Percentiles rank a stretch among this genome's conserved stretches.
These are phyloP conservation scores for Pristionchus arcanus DNA, from an alignment of 2,888 invertebrate species.

Conservation along the genomic window DNA sequence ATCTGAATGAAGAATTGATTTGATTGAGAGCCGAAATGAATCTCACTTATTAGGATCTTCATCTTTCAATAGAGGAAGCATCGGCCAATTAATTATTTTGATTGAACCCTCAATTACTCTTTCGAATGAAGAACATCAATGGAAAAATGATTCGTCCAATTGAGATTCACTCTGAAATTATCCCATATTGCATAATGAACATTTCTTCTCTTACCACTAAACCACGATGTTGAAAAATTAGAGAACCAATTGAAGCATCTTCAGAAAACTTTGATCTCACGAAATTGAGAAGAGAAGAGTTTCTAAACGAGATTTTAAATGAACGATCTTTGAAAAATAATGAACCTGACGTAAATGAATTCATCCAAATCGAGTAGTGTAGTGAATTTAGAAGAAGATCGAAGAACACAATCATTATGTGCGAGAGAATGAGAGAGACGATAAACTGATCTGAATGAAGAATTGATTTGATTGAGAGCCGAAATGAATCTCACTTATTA, in stretches of 20 bases:
- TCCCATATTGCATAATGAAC: not conserved
- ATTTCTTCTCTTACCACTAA: not conserved
- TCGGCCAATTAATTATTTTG: conserved; percentile 6
- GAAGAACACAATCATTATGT: conserved; percentile 23
- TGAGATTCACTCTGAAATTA: not conserved
- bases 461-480: not conserved
- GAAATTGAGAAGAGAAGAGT: conserved; percentile 21
- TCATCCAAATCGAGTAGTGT: conserved; percentile 41
- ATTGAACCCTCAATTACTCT: not conserved
- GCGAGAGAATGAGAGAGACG: conserved; percentile 26
- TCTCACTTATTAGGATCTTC: conserved; percentile 47
- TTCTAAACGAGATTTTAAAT: not conserved
- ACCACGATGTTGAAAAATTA: conserved; percentile 18
- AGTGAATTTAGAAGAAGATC: conserved; percentile 29
- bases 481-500: not conserved
- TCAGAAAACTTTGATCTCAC: not conserved
- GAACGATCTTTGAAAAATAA: not conserved
- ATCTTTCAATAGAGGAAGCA: not conserved
- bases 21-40: no score
- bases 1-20: conserved; percentile 4
- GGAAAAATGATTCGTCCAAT: conserved; percentile 7
- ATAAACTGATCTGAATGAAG: conserved; percentile 23
- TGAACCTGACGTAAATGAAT: conserved; percentile 6
- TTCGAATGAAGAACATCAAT: no score
- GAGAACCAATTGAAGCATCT: not conserved